Evolutionary conservation across 2,113 vertebrate genomes (phyloP).

Genomic region (Solea senegalensis): DNA sequence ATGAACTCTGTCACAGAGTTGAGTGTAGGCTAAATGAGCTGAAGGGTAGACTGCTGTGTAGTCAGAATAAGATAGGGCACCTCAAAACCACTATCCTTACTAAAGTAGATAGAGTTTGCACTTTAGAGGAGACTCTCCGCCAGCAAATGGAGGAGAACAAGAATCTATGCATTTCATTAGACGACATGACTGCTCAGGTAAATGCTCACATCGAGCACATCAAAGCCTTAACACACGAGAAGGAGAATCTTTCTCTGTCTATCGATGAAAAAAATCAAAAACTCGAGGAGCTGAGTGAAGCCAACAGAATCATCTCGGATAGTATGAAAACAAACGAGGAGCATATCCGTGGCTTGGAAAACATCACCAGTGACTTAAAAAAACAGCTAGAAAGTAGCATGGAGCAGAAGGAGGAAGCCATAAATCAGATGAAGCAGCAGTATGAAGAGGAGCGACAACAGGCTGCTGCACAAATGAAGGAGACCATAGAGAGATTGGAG

Average conservation of each 20-base stretch:
- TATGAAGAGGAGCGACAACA: conserved; percentile 78
- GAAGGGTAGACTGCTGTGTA: conserved; percentile 77
- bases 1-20: conserved; percentile 81
- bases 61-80: conserved; percentile 74
- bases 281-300: conserved; percentile 86
- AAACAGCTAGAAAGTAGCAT: conserved; percentile 81
- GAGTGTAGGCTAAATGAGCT: conserved; percentile 75
- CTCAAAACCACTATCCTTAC: conserved; percentile 80
- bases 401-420: conserved; percentile 86
- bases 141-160: conserved; percentile 81
- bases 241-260: conserved; percentile 83
- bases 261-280: conserved; percentile 86
- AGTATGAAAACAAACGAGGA: conserved; percentile 83
- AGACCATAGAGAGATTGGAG: conserved; percentile 78
- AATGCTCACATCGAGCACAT: conserved; percentile 85
- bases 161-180: conserved; percentile 81
- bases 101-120: conserved; percentile 77
- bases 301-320: conserved; percentile 83
- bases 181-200: conserved; percentile 83
- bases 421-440: conserved; percentile 82
- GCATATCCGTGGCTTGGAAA: conserved; percentile 81
- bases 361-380: conserved; percentile 82
- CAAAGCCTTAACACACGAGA: conserved; percentile 85
- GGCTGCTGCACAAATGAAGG: conserved; percentile 78
- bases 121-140: conserved; percentile 85